Base-by-base conservation (phyloP, 2,797 vertebrate species). In the Acrocephalus scirpaceus region DNA sequence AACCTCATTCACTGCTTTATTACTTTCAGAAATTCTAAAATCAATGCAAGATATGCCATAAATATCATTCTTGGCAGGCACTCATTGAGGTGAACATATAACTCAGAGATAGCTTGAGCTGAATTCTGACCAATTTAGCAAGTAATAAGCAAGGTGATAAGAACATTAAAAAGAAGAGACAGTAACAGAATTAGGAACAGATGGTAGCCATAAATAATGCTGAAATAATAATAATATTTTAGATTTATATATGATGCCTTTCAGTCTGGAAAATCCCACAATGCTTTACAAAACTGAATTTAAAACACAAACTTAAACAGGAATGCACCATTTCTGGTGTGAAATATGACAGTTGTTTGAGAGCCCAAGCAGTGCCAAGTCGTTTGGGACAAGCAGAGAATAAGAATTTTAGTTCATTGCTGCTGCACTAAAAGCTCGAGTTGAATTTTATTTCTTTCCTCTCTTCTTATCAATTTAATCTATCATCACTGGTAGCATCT, bases 201-300 rank as follows among this genome's bases (percentile, higher is more conserved):
- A 96, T 95, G 88, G 92, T 88, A 93, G 58, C 86, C 84, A 93
- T 90, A 96, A 96, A 94, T 96, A 95, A 96, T 85, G 69, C 53
- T 91, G 92, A 96, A 96, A 95, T 93, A 95, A 92, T 94, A 96
- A 92, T 92, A 94, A 95, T 96, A 93, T 94, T 96, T 97, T 96
- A 95, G 87, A 94, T 92, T 96, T 94, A 95, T 97, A 95, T 91
- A 85, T 86, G 88, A 87, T 92, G 83, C 62, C 53, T 95, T 96
- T 96, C 92, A 93, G 83, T 87, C 81, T 95, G 85, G 94, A 92
- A 94, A 94, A 92, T 87, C 80, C 89, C 90, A 93, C 83, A 89
- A 45, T 91, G 87, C 89, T 83, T 91, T 78, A 91, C 64, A 92
- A 90, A 93, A 75, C 89, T 77, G 72, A 80, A 94, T 92, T 93